These are phyloP conservation scores for Pleuronectes platessa DNA, from an alignment of 2,113 vertebrate genomes.

Conservation along the genomic window DNA sequence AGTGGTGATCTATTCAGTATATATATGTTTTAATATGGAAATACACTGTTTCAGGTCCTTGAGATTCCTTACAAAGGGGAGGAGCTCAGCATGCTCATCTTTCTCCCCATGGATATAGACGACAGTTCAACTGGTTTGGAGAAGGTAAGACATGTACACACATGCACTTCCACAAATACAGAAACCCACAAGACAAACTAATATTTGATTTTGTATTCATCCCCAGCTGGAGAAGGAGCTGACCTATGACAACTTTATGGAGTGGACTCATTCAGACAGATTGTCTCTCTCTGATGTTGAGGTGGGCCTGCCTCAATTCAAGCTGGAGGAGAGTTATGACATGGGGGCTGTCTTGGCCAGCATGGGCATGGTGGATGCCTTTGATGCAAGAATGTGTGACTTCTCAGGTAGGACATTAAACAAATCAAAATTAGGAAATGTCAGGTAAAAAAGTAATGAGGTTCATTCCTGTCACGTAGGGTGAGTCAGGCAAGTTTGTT, in stretches of 20 bases:
- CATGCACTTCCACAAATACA: background rate
- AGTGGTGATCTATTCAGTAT: background rate
- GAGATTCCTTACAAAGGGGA: slow-evolving; percentile 92
- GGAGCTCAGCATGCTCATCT: slow-evolving; percentile 93
- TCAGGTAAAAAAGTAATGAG: background rate
- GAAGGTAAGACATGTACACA: slow-evolving; percentile 80
- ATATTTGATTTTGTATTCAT: background rate
- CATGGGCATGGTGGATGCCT: slow-evolving; percentile 88
- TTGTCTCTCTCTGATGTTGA: slow-evolving; percentile 77
- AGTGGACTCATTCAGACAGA: slow-evolving; percentile 81
- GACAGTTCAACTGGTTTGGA: slow-evolving; percentile 88
- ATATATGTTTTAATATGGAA: slow-evolving; percentile 3
- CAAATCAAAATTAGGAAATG: background rate
- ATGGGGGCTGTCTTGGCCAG: slow-evolving; percentile 78
- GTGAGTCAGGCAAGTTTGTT: background rate
- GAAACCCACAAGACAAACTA: background rate
- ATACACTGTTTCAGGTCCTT: slow-evolving; percentile 78
- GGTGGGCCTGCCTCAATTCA: slow-evolving; percentile 85
- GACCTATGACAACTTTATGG: slow-evolving; percentile 82
- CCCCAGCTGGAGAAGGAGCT: slow-evolving; percentile 83
- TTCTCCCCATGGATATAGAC: slow-evolving; percentile 87
- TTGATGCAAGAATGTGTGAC: slow-evolving; percentile 71
- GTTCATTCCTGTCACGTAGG: too few species aligned
- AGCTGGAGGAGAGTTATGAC: slow-evolving; percentile 85
- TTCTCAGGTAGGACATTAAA: slow-evolving; percentile 77